These are phyloP conservation scores for Nannoperca obscura DNA, from an alignment of 2,797 vertebrate genomes.

Conservation along the genomic window DNA sequence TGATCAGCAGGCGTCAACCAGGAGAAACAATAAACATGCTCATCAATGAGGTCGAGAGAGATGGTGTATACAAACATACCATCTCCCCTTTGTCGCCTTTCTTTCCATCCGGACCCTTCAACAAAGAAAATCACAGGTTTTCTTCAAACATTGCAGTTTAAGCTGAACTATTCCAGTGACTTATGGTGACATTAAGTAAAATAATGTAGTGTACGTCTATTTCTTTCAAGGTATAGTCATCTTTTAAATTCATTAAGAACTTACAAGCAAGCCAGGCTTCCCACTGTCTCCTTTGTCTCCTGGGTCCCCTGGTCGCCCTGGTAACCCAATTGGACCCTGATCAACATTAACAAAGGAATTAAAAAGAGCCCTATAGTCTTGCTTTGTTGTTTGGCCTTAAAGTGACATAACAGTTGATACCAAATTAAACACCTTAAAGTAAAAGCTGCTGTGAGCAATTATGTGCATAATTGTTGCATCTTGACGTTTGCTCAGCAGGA, in stretches of 20 bases:
- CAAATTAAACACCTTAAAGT: not conserved
- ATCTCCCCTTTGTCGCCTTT: conserved; percentile 88
- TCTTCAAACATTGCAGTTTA: not conserved
- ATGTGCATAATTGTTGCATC: not conserved
- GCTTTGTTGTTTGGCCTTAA: not conserved
- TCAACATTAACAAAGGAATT: conserved; percentile 5
- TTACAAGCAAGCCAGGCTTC: conserved; percentile 73
- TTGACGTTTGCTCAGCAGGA: not conserved
- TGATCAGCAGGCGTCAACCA: conserved; percentile 39
- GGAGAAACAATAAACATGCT: conserved; percentile 32
- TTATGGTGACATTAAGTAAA: not conserved
- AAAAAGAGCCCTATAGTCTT: not conserved
- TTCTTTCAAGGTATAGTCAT: not conserved
- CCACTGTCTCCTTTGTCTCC: conserved; percentile 88
- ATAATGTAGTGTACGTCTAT: not conserved
- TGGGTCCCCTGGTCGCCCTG: conserved; percentile 86
- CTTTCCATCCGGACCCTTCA: conserved; percentile 84
- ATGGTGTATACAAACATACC: conserved; percentile 78
- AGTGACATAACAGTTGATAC: not conserved
- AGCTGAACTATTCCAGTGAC: not conserved
- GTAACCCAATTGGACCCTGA: conserved; percentile 89
- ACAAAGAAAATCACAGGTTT: conserved; percentile 40
- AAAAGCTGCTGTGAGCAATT: not conserved
- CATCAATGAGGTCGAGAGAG: conserved; percentile 19
- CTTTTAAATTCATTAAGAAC: conserved; percentile 27